Conservation (phyloP, 1,140 invertebrate genomes). For the Asbolus verrucosus region DNA sequence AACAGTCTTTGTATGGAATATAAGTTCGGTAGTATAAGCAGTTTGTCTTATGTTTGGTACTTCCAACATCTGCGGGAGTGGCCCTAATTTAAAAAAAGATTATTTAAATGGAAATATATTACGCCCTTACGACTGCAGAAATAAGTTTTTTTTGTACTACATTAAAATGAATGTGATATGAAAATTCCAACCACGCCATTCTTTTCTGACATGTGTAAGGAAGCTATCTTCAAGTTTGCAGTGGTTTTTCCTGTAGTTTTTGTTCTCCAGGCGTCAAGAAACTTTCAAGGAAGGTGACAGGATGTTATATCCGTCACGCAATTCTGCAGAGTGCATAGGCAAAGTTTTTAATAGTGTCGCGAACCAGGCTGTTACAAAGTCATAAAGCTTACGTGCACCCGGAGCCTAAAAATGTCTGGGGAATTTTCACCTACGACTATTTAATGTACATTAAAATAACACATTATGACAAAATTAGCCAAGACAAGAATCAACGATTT, state of each 20-base stretch:
- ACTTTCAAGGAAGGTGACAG: constrained; percentile 24
- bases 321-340: constrained; percentile 34
- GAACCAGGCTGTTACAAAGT: constrained; percentile 10
- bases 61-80: neutral
- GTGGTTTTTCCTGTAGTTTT: constrained; percentile 31
- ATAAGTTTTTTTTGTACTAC: constrained; percentile 21
- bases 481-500: neutral
- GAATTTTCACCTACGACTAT: constrained; percentile 1
- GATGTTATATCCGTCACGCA: constrained; percentile 34
- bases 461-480: neutral
- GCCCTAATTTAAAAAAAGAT: constrained; percentile 11
- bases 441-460: neutral
- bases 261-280: neutral
- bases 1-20: constrained; percentile 26
- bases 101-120: constrained; percentile 19
- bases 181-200: constrained; percentile 31
- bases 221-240: constrained; percentile 26
- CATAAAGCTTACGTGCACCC: neutral
- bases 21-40: constrained; percentile 1
- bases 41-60: neutral
- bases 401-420: neutral
- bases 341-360: constrained; percentile 30
- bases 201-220: constrained; percentile 35
- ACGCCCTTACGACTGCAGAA: neutral
- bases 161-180: constrained; percentile 39